Evolutionary conservation across 1,140 invertebrate species (phyloP).

Genomic region (Periplaneta americana): DNA sequence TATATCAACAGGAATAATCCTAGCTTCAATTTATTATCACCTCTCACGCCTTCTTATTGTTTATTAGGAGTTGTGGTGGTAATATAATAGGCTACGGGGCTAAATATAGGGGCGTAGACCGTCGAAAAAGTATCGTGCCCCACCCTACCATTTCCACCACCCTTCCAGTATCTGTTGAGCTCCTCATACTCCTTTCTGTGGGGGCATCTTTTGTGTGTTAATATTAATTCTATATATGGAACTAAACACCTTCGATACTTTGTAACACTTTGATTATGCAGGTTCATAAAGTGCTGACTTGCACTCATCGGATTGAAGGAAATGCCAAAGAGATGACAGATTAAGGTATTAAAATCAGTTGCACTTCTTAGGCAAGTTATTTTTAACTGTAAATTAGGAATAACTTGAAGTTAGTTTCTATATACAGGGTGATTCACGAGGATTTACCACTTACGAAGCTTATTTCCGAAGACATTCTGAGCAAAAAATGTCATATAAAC

Average conservation of each 20-base stretch:
- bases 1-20: background rate
- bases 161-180: background rate
- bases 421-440: no score
- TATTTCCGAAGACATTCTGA: no score
- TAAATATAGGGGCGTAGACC: background rate
- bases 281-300: no score
- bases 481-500: no score
- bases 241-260: background rate
- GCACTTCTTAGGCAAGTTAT: no score
- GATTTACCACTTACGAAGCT: no score
- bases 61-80: background rate
- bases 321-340: no score
- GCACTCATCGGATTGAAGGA: no score
- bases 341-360: no score
- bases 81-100: background rate
- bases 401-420: no score
- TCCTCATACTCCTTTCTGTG: background rate
- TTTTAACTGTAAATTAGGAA: no score
- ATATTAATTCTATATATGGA: background rate
- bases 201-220: background rate
- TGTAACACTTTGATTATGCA: no score
- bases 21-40: background rate
- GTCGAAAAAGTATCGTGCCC: background rate
- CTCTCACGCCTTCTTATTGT: background rate
- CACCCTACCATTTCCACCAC: background rate